A percentile compares a stretch with the other conserved stretches of the same genome.
Conservation (phyloP, 2,888 invertebrate genomes). For the Anaspis maculata region DNA sequence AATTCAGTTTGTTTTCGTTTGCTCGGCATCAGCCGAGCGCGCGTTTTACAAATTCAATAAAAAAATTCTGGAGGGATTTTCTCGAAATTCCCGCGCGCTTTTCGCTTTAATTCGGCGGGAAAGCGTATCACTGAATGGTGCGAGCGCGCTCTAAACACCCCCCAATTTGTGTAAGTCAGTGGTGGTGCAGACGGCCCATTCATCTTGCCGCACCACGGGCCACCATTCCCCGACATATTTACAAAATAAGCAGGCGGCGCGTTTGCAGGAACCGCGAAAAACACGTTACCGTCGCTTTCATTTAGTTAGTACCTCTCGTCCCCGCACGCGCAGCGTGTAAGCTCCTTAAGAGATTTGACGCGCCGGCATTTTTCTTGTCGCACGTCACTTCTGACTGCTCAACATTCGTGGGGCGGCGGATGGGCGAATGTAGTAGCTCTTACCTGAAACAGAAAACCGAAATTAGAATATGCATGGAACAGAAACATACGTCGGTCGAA, state of each 20-base stretch:
- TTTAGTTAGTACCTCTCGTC: no score
- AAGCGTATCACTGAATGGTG: constrained; percentile 7
- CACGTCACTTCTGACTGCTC: no score
- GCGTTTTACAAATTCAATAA: not conserved
- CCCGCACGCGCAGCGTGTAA: no score
- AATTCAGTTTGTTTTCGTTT: no score
- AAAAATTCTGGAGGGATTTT: not conserved
- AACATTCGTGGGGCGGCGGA: no score
- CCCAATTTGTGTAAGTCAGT: constrained; percentile 17
- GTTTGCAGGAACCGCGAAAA: constrained; percentile 6
- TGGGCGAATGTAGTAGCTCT: no score
- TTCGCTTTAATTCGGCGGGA: constrained; percentile 9
- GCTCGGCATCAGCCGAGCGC: no score
- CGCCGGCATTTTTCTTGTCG: no score
- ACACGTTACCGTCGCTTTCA: constrained; percentile 2
- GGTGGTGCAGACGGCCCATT: constrained; percentile 12
- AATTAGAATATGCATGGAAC: no score
- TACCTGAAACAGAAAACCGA: no score
- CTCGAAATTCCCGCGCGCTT: constrained; percentile 1
- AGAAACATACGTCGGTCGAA: no score
- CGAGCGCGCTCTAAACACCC: constrained; percentile 13
- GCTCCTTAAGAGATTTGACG: no score
- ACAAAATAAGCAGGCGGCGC: constrained; percentile 17
- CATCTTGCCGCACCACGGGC: constrained; percentile 12
- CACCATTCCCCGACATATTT: constrained; percentile 19